A percentile compares a stretch with the other conserved stretches of the same genome.
phyloP scores from a whole-genome alignment of 2,797 vertebrate genomes.

The Mormyrops attenuatus region DNA sequence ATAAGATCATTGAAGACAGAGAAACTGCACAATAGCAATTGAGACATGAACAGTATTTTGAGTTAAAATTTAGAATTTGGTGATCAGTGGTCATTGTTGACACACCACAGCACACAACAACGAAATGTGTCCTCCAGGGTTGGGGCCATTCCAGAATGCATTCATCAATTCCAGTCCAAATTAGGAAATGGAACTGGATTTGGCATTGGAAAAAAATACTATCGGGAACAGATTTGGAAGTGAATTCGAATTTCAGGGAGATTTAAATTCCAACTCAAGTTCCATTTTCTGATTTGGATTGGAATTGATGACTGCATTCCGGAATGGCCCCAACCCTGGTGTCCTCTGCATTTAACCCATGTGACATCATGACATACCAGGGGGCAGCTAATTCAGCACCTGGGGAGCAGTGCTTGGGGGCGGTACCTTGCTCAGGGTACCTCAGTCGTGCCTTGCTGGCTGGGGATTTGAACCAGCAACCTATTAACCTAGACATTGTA shows the following conservation, averaged over 20 bases:
- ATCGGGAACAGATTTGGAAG: no score
- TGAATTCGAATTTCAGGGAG: no score
- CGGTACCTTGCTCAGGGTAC: neutral
- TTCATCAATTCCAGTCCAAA: no score
- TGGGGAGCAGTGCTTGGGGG: no score
- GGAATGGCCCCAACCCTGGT: no score
- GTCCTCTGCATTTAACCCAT: neutral
- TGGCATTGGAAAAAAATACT: no score
- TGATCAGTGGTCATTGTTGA: neutral
- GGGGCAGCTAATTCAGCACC: no score
- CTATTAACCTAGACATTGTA: neutral
- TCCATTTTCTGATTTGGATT: no score
- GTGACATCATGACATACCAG: neutral
- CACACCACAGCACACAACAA: neutral
- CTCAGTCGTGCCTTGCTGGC: neutral
- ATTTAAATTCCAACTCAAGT: no score
- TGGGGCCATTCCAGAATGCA: no score
- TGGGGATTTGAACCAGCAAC: neutral
- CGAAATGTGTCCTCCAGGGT: neutral
- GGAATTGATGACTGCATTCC: no score
- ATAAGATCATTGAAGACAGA: neutral
- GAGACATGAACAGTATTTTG: neutral
- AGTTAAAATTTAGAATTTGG: neutral
- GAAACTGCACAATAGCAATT: neutral
- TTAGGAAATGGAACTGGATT: no score